Evolutionary conservation across 2,888 invertebrate species (phyloP), one percentile per base, ranked within the genome.

Genomic region (Chloromyia formosa): DNA sequence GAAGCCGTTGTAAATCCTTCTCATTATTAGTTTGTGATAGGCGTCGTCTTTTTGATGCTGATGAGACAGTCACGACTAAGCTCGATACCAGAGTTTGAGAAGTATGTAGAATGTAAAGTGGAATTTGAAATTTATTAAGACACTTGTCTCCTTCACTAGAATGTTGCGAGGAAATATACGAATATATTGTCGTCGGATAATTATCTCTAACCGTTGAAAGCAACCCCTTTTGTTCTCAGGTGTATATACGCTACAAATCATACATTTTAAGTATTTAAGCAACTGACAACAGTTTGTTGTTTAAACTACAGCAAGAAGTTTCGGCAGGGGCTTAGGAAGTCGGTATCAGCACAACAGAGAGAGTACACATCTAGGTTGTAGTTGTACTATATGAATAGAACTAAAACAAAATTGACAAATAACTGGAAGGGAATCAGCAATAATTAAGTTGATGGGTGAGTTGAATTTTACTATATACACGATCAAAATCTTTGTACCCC

Each of bases 91-190:
- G 61, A 23, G 35, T 23, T 61, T 12, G 27, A 14, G 20, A 61
- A 61, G 61, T 58, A 23, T 58, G 10, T 16, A 27, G 18, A 68
- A 16, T 49, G 20, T 14, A 20, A 68, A 53, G 53, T 53, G 53
- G 66, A 68, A 22, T 68, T 68, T 68, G 66, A 68, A 68, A 68
- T 68, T 68, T 68, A 68, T 49, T 1, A 49, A 68, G 45, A 68
- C 22, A 68, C 66, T 49, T 10, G 56, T 27, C 61, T 61, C 27
- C 27, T 14, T 20, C 27, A 7, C 61, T 35, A 27, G 1, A 1
- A 12, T 12, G 1, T 14, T 14, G 23, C 49, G 49, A 20, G 14
- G 16, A 18, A 49, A 68, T 22, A 68, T 35, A 35, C 27, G 2
- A n/a, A n/a, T 35, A 35, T 49, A 68, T 53, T 49, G 45, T 22